These are phyloP conservation scores for Deroptyus accipitrinus DNA, from an alignment of 2,113 vertebrate genomes.

Conservation along the genomic window DNA sequence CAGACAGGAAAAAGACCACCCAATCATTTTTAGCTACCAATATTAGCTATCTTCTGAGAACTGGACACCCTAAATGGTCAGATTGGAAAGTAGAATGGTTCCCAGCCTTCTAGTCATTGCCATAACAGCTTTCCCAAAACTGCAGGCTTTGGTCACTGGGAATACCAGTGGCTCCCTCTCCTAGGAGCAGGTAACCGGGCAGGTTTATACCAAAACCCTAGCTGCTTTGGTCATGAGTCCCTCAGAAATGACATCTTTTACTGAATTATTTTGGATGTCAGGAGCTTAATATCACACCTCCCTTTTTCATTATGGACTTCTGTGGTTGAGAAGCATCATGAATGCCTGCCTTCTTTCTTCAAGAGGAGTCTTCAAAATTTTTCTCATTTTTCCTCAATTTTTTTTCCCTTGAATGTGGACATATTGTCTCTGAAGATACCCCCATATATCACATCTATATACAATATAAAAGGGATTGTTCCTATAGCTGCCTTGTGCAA, in stretches of 20 bases:
- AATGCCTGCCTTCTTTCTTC: neutral
- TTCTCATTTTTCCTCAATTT: neutral
- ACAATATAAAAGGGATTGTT: neutral
- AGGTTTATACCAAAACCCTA: neutral
- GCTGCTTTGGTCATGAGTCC: neutral
- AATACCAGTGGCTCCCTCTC: neutral
- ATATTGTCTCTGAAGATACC: accelerated
- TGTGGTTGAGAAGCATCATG: neutral
- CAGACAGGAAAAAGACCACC: neutral
- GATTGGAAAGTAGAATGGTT: slow-evolving; percentile 7
- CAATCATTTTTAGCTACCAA: neutral
- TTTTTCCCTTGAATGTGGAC: neutral
- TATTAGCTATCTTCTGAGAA: neutral
- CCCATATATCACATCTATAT: neutral
- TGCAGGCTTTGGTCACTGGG: neutral
- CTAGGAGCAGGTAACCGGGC: neutral
- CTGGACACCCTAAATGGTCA: neutral
- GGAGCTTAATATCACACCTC: neutral
- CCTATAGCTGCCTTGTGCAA: neutral
- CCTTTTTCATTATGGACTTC: neutral
- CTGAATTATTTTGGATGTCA: neutral
- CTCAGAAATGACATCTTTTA: neutral
- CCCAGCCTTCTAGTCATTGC: neutral
- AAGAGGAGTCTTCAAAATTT: neutral
- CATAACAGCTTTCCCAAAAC: neutral